Base-by-base conservation (phyloP, 2,113 vertebrate species). In the Otocyon megalotis region DNA sequence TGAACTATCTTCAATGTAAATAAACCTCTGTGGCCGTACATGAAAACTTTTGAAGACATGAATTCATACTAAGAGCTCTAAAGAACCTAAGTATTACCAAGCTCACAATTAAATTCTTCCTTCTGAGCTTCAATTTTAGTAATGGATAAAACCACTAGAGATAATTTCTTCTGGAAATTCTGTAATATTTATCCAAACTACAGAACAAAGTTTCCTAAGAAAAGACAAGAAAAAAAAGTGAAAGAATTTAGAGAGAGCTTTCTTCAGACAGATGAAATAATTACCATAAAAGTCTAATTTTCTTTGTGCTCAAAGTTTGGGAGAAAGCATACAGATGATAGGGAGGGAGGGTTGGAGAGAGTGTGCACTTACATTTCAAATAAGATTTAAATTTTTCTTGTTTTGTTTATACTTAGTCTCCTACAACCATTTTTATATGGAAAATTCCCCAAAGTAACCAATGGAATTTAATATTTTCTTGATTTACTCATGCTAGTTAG, bases 271-370 rank as follows among this genome's bases (percentile, higher is more conserved):
- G 8, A 60, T 48, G 24, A 84, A 69, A 84, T 20, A 76, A 58
- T 67, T 76, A 37, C 37, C 19, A 15, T 22, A 62, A 77, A 76
- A 37, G 4, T 30, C 14, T 60, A 11, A n/a, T 53, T 83, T 58
- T 50, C 83, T 72, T 88, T 35, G 56, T 26, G 11, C 24, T 56
- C 7, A 10, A 48, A 56, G 2, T 67, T 67, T 35, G 20, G 14
- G 11, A n/a, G 43, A 76, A 84, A 69, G 7, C 19, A 37, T 37
- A 53, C 6, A 62, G 3, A 35, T 30, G 7, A 65, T 2, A 6
- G 7, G 32, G 2, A 15, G 0, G 17, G 7, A 28, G 11, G 2
- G 3, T 35, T 8, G 12, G 4, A 37, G 7, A 20, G 22, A 14
- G 9, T 4, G 9, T 35, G 11, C 8, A 1, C 8, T 15, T 48